Evolutionary conservation across 2,113 vertebrate species (phyloP), one percentile per base, ranked within the genome.

Genomic region (Bufo bufo): DNA sequence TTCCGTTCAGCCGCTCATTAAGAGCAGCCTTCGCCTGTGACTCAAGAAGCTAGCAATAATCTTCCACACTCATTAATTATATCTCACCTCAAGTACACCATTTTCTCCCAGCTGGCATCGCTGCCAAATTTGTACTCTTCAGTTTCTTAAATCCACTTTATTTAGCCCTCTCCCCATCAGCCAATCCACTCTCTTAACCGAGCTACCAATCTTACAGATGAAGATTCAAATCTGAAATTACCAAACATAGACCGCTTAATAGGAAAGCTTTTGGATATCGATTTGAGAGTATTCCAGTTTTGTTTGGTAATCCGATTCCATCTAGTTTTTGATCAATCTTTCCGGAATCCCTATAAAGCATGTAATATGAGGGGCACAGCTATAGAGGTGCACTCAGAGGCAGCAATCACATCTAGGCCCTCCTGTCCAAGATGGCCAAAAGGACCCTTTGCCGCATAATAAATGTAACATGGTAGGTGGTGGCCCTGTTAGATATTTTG

Each of bases 1-100:
- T 83, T 83, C 61, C 56, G 45, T 81, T 81, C 45, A 69, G 63
- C 50, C 20, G 63, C 65, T 84, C 82, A 71, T 84, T 84, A 84
- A n/a, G 17, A 83, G 65, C 82, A 17, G 13, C 50, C 33, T 52
- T 84, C 61, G 13, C 54, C 50, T 50, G 20, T 3, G n/a, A n/a
- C 65, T 23, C 49, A 54, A 84, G 63, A 23, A 54, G 20, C 19
- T 17, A 71, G 63, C 63, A 69, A 84, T 84, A 84, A 71, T 84
- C 63, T 81, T 61, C 81, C 14, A 69, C 20, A 84, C 63, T 84
- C 63, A 84, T 84, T 84, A 84, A 69, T 84, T 84, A 84, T 50
- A 83, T 23, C 49, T 84, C 47, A 52, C 63, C 65, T 71, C 82
- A 83, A 83, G 82, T 84, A 17, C 14, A 11, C 54, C 78, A 59